Evolutionary conservation across 2,888 invertebrate species (phyloP), one percentile per base, ranked within the genome.

Genomic region (Pardosa pseudoannulata): DNA sequence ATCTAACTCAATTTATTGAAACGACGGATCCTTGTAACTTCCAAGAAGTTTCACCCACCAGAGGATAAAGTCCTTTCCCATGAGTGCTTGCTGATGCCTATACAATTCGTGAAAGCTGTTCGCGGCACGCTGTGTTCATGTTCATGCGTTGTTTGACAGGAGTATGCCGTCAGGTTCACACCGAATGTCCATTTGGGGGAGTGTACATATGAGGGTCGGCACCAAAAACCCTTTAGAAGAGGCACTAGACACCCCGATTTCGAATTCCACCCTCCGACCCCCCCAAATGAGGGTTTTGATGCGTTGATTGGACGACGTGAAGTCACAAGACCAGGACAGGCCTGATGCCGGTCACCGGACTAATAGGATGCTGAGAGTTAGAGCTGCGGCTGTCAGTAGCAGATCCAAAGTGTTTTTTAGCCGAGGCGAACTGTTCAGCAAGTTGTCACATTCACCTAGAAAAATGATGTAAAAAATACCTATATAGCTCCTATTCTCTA

Each of bases 361-460:
- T 41, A 86, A 86, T 68, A 86, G 70, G 72, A 85, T 78, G 73
- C 78, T 56, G 76, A 82, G 76, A 27, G 64, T 74, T 27, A 86
- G 74, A n/a, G 79, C 62, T 28, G 67, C 70, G 27, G 70, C 68
- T 29, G 62, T 70, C 74, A 79, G 74, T 41, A 79, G 64, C 27
- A 79, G 74, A 70, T 64, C 74, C 73, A 68, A 67, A 7, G 68
- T 32, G 41, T 32, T 36, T 86, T 86, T 86, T 86, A 79, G 79
- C 56, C 79, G 73, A n/a, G 85, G 41, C 7, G 85, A 79, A 86
- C 79, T 74, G 70, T 86, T 86, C 85, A 86, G 79, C 79, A 79
- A 74, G 85, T 86, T 79, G 85, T 86, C 85, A 31, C 85, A 86
- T 74, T 86, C 85, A 86, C 85, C 85, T 86, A 75, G 68, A 79